Percentiles rank a stretch among this genome's conserved stretches.
These are phyloP conservation scores for Rotaria magnacalcarata DNA, from an alignment of 2,888 invertebrate genomes.

Conservation along the genomic window DNA sequence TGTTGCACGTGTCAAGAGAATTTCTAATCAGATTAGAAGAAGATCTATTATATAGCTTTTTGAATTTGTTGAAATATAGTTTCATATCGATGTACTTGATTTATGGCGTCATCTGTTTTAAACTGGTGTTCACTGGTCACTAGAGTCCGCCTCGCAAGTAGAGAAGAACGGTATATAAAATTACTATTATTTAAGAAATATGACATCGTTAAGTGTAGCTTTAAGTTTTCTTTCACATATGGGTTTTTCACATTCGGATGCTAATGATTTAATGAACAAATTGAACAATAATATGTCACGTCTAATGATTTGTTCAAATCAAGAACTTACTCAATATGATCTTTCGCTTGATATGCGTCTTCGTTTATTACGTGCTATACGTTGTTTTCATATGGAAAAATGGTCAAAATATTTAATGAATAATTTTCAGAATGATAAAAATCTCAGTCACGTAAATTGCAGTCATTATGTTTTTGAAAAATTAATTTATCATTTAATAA, in stretches of 20 bases:
- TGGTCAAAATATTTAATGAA: constrained; percentile 26
- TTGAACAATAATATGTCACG: not conserved
- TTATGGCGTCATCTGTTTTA: not conserved
- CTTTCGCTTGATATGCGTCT: not conserved
- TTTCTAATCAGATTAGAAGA: no score
- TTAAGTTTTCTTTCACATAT: not conserved
- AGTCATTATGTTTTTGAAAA: not conserved
- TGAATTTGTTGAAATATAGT: no score
- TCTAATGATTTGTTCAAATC: not conserved
- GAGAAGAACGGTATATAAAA: no score
- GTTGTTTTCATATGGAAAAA: constrained; percentile 36
- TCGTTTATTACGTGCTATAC: constrained; percentile 23
- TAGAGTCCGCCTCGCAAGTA: not conserved
- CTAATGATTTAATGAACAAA: not conserved
- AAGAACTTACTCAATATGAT: not conserved
- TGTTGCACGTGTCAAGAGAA: no score
- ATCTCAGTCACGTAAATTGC: not conserved
- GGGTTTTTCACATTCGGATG: not conserved
- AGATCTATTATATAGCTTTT: no score
- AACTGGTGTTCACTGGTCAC: not conserved
- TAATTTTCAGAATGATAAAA: not conserved
- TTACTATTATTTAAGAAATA: not conserved
- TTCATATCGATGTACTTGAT: no score
- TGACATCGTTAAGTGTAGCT: not conserved
- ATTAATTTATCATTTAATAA: not conserved